Percentiles rank a stretch among this genome's conserved stretches.
These are phyloP conservation scores for Celastrina argiolus DNA, from an alignment of 2,888 invertebrate genomes.

Conservation along the genomic window DNA sequence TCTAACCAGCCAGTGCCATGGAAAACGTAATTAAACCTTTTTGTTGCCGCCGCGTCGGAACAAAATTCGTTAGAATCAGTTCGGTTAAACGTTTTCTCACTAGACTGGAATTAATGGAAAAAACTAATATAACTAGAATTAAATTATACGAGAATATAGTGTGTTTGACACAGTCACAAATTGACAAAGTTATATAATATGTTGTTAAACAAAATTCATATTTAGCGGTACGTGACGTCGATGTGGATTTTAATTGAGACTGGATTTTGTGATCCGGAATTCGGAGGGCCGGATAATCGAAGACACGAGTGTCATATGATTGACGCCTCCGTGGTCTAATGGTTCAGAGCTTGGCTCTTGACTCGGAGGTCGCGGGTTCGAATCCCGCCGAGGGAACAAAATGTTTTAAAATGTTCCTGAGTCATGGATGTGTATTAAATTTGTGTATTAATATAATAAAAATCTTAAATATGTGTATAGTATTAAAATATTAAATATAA, in stretches of 20 bases:
- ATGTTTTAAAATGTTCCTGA: no score
- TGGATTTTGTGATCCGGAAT: neutral
- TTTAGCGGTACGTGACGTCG: neutral
- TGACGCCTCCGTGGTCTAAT: no score
- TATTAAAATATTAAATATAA: no score
- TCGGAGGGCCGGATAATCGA: no score
- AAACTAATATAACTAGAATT: neutral
- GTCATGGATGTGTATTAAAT: no score
- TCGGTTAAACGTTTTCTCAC: neutral
- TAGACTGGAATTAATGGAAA: neutral
- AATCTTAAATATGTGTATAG: no score
- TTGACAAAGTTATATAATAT: neutral
- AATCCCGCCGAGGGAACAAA: no score
- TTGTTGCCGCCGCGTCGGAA: neutral
- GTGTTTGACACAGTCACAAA: conserved; percentile 19
- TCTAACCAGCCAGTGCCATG: neutral
- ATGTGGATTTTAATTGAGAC: neutral
- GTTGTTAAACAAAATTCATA: conserved; percentile 8
- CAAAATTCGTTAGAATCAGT: conserved; percentile 1
- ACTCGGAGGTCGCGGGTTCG: no score
- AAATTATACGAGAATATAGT: conserved; percentile 5
- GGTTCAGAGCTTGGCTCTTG: no score
- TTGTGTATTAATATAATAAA: no score
- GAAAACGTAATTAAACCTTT: conserved; percentile 8
- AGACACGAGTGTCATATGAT: no score